Evolutionary conservation across 2,797 vertebrate genomes (phyloP), one percentile per base, ranked within the genome.

Genomic region (Bucorvus abyssinicus): DNA sequence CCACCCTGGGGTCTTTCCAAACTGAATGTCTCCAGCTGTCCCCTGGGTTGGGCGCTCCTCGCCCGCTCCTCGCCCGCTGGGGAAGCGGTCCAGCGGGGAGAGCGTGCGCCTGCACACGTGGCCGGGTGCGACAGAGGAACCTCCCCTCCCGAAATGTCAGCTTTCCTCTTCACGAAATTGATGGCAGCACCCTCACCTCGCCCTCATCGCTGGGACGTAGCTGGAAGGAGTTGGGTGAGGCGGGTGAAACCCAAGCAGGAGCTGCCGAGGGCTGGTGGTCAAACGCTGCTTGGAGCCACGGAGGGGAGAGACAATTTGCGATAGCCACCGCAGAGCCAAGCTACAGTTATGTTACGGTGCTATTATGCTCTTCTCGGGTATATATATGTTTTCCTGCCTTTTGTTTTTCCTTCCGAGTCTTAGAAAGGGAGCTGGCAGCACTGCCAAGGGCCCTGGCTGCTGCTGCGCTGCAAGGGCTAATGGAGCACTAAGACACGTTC

Each of bases 401-500:
- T 70, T 67, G 56, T 42, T 45, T 57, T 21, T 32, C 3, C 8
- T 14, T 71, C 30, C 1, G 9, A 63, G 38, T 15, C 68, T 74
- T 11, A 21, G 61, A 52, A 80, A 56, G n/a, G 64, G 56, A 74
- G 49, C 87, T 82, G 93, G 84, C 78, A 79, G 70, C 74, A 0
- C 38, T 45, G 69, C 79, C 40, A 19, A 81, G 69, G 69, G 32
- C 71, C 8, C 11, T 6, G 83, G 64, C 69, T 53, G 56, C 44
- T 23, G 65, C 52, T 8, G 22, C 45, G 1, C 52, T n/a, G 27
- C 83, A 47, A 55, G 76, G 91, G 90, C 77, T 96, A 88, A 93
- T 79, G 86, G 95, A 93, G 88, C 53, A 3, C 92, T 93, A 49
- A 71, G 83, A 53, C 84, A 82, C 10, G 5, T 93, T 78, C 77